Conservation (phyloP, 2,888 invertebrate species). For the Chrysina gloriosa region DNA sequence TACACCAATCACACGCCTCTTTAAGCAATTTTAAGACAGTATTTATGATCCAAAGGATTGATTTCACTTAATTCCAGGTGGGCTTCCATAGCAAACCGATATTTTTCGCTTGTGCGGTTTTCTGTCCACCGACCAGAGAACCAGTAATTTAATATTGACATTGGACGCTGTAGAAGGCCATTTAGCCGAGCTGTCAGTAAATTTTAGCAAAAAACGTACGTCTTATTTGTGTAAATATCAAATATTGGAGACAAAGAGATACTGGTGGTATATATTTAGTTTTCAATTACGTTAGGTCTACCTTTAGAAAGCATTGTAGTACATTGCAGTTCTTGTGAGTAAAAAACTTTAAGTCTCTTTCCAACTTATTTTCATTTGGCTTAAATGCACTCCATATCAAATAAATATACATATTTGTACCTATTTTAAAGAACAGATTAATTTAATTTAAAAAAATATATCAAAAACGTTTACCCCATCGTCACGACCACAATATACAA, state of each 20-base stretch:
- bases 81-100: constrained; percentile 39
- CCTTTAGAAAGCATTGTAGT: too few species aligned
- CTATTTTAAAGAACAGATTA: too few species aligned
- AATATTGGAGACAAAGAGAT: neutral
- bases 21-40: constrained; percentile 53
- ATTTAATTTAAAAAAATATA: too few species aligned
- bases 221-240: constrained; percentile 3
- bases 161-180: neutral
- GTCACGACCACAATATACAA: too few species aligned
- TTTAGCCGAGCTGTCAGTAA: neutral
- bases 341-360: too few species aligned
- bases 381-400: too few species aligned
- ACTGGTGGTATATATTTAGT: too few species aligned
- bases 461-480: too few species aligned
- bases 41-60: constrained; percentile 49
- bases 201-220: neutral
- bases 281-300: too few species aligned
- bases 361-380: too few species aligned
- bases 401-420: too few species aligned
- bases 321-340: too few species aligned
- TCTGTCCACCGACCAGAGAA: constrained; percentile 11
- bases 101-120: constrained; percentile 22
- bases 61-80: constrained; percentile 50
- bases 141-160: constrained; percentile 22
- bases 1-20: constrained; percentile 53